These are phyloP conservation scores for Netelia virgata DNA, from an alignment of 2,888 invertebrate species.

Conservation along the genomic window DNA sequence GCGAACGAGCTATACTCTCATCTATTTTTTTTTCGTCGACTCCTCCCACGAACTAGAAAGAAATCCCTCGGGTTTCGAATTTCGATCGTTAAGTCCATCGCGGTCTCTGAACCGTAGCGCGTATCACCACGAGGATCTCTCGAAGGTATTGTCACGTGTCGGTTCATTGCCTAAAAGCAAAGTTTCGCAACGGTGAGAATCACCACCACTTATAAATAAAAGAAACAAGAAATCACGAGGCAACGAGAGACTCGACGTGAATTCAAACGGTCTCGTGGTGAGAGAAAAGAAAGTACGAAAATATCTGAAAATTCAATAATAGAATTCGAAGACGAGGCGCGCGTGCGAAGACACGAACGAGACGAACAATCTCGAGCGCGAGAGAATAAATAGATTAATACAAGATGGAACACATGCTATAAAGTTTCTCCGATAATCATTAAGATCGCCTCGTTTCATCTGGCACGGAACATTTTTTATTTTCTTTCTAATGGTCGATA, in stretches of 20 bases:
- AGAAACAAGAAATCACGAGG: background rate
- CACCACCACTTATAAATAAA: no score
- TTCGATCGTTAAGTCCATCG: conserved; percentile 8
- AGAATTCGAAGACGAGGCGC: no score
- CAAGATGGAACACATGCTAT: no score
- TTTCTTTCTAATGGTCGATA: no score
- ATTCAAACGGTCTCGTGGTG: background rate
- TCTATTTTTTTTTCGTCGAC: conserved; percentile 6
- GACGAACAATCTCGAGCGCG: no score
- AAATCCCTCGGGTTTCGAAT: conserved; percentile 30
- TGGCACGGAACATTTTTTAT: no score
- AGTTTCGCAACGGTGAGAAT: background rate
- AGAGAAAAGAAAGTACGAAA: no score
- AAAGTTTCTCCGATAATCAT: no score
- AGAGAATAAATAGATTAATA: no score
- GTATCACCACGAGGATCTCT: background rate
- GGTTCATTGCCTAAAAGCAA: background rate
- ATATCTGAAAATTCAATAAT: no score
- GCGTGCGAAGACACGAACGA: no score
- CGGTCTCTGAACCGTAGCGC: background rate
- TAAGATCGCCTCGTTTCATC: no score
- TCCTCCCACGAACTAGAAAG: conserved; percentile 3
- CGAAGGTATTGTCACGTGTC: background rate
- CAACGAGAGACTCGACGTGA: background rate
- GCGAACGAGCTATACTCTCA: background rate